Conservation (phyloP, 2,797 vertebrate species). For the Esox masquinongy region DNA sequence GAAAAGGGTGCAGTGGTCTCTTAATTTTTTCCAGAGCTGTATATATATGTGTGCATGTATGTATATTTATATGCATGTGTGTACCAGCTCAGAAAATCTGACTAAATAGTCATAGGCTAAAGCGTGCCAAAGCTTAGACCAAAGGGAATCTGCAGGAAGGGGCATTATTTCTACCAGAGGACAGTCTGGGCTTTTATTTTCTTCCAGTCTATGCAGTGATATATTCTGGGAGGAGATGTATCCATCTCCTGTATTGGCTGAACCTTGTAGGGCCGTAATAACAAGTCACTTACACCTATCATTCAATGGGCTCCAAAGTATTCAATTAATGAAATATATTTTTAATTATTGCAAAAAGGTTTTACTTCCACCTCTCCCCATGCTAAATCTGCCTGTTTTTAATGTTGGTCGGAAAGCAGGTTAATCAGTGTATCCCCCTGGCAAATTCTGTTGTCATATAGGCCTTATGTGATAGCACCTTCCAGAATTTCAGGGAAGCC, state of each 20-base stretch:
- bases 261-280: neutral
- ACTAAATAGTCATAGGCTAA: neutral
- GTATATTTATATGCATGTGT: too few relatives aligned
- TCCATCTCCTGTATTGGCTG: too few relatives aligned
- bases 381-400: too few relatives aligned
- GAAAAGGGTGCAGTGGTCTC: too few relatives aligned
- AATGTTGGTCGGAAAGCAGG: neutral
- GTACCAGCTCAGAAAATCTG: neutral
- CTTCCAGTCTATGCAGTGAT: neutral
- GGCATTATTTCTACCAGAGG: neutral
- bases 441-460: neutral
- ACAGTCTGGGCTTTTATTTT: neutral
- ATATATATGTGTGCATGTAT: too few relatives aligned
- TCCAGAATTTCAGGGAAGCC: constrained; percentile 8
- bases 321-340: neutral
- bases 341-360: neutral
- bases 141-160: neutral
- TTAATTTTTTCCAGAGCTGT: too few relatives aligned
- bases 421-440: neutral
- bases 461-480: constrained; percentile 1
- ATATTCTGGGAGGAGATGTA: neutral
- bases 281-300: neutral
- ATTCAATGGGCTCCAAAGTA: neutral
- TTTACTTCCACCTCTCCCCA: neutral
- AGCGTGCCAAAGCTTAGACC: neutral